phyloP scores from a whole-genome alignment of 2,888 invertebrate genomes.

The Thelaira solivaga region DNA sequence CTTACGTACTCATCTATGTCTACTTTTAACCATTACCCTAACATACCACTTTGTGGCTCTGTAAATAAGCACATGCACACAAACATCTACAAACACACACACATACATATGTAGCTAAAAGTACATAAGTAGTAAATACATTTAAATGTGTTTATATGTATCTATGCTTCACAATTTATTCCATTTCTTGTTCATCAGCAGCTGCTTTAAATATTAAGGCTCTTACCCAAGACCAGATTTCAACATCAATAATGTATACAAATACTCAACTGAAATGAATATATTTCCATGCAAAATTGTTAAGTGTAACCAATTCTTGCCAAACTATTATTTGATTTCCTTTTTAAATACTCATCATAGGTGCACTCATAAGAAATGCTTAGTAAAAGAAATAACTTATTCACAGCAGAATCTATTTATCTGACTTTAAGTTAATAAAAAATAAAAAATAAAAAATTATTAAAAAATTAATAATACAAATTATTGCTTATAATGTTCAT shows the following conservation, averaged over 20 bases:
- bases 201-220: constrained; percentile 47
- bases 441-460: no score
- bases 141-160: constrained; percentile 31
- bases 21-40: not conserved
- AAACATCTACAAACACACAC: not conserved
- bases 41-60: constrained; percentile 40
- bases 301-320: constrained; percentile 61
- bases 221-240: constrained; percentile 49
- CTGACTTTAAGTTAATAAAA: no score
- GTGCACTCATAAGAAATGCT: constrained; percentile 10
- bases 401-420: no score
- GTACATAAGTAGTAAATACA: constrained; percentile 29
- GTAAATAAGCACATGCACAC: not conserved
- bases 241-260: constrained; percentile 61
- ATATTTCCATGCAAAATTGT: constrained; percentile 61
- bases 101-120: not conserved
- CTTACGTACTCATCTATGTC: not conserved
- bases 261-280: constrained; percentile 62
- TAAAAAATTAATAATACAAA: no score
- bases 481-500: no score
- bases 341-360: constrained; percentile 34
- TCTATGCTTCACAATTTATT: constrained; percentile 40
- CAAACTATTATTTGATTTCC: constrained; percentile 61
- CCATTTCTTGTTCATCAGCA: constrained; percentile 32
- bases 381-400: not conserved